Percentiles rank a stretch among this genome's conserved stretches.
These are phyloP conservation scores for Noctua pronuba DNA, from an alignment of 2,888 invertebrate species.

Conservation along the genomic window DNA sequence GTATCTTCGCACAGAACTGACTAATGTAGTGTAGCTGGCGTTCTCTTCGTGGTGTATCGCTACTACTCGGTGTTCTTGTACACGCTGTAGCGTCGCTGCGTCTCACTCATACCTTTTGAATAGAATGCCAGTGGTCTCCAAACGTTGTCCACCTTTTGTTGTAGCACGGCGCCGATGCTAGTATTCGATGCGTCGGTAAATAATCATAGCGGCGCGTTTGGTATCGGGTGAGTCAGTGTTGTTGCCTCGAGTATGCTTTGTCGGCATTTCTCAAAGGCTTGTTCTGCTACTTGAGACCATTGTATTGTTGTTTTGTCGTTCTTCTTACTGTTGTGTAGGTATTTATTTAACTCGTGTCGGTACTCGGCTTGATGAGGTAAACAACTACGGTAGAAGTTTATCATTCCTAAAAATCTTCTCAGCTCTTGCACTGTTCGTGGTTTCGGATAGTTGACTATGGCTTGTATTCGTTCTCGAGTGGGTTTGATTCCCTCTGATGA, in stretches of 20 bases:
- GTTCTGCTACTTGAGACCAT: too few relatives aligned
- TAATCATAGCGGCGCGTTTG: slow-evolving; percentile 28
- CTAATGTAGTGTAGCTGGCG: slow-evolving; percentile 1
- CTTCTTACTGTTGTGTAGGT: too few relatives aligned
- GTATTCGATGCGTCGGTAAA: slow-evolving; percentile 57
- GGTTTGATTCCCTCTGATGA: too few relatives aligned
- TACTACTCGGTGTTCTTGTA: slow-evolving; percentile 28
- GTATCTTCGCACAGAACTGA: slow-evolving; percentile 2
- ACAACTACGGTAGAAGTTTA: too few relatives aligned
- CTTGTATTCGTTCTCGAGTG: too few relatives aligned
- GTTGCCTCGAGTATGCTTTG: slow-evolving; percentile 4
- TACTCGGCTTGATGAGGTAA: too few relatives aligned
- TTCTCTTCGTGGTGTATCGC: slow-evolving; percentile 8
- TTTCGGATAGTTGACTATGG: too few relatives aligned
- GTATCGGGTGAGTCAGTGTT: slow-evolving; percentile 28
- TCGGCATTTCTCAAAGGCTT: slow-evolving; percentile 2
- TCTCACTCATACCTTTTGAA: slow-evolving; percentile 53
- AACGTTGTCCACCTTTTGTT: slow-evolving; percentile 37
- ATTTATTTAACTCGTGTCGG: too few relatives aligned
- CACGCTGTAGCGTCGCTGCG: slow-evolving; percentile 53
- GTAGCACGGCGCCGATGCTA: slow-evolving; percentile 55
- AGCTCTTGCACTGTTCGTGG: too few relatives aligned
- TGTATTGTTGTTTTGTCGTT: too few relatives aligned
- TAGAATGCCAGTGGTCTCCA: slow-evolving; percentile 61
- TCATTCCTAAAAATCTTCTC: too few relatives aligned